These are phyloP conservation scores for Bombus fervidus DNA, from an alignment of 1,140 invertebrate species.

Conservation along the genomic window DNA sequence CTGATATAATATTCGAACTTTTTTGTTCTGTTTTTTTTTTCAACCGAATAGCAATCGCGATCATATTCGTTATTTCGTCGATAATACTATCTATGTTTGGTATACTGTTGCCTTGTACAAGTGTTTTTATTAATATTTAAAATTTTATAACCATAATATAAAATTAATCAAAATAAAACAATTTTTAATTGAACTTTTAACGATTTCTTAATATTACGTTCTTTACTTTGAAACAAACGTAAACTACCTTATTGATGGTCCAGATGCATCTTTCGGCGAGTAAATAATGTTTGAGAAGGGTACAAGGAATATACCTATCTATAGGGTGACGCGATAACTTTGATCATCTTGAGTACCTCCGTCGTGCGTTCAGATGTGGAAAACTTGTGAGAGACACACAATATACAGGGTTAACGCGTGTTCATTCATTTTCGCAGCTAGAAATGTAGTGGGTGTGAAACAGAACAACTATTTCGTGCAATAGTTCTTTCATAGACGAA, in stretches of 20 bases:
- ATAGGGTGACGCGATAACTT: no score
- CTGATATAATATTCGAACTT: neutral
- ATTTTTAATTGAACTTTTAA: neutral
- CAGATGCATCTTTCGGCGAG: no score
- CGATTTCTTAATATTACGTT: neutral
- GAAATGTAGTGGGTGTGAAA: neutral
- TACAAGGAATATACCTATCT: no score
- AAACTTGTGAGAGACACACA: no score
- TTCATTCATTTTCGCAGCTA: no score
- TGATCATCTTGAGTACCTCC: no score
- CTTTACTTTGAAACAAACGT: no score
- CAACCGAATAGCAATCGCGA: neutral
- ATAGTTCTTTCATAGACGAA: slow-evolving; percentile 1
- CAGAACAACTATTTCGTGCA: neutral
- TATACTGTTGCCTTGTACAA: neutral
- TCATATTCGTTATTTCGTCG: neutral
- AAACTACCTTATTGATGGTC: no score
- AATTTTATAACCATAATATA: neutral
- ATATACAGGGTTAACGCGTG: no score
- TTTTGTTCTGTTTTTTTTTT: neutral
- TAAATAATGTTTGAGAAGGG: no score
- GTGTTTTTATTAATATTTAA: neutral
- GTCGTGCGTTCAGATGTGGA: no score
- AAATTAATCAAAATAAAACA: neutral
- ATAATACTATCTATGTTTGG: neutral